phyloP scores from a whole-genome alignment of 2,113 vertebrate species.

The Trogon surrucura region DNA sequence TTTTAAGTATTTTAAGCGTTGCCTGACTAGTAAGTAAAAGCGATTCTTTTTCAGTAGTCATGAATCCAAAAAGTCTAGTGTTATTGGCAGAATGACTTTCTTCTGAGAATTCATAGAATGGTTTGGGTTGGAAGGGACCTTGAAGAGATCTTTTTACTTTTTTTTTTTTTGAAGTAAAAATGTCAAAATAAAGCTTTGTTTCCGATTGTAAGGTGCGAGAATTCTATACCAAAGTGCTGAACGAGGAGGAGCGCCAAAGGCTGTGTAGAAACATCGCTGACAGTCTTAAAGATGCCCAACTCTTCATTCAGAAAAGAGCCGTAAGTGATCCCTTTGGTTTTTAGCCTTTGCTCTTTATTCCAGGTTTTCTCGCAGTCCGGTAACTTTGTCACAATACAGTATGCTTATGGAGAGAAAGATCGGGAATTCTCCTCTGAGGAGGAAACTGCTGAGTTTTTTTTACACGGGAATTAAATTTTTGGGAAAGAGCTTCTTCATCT shows the following conservation, averaged over 20 bases:
- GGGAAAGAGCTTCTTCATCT: background rate
- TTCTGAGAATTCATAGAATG: background rate
- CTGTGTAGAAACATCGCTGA: constrained; percentile 90
- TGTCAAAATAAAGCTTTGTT: background rate
- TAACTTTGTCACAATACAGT: background rate
- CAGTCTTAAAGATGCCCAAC: constrained; percentile 85
- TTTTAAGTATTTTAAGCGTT: background rate
- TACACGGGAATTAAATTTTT: background rate
- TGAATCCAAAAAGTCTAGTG: background rate
- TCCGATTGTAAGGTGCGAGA: constrained; percentile 77
- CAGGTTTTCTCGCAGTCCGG: background rate
- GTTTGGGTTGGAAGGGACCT: too few species aligned
- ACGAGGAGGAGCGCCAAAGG: constrained; percentile 82
- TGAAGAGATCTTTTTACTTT: too few species aligned
- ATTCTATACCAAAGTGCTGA: constrained; percentile 88
- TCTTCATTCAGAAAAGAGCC: constrained; percentile 92
- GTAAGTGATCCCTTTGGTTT: constrained; percentile 71
- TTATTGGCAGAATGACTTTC: background rate
- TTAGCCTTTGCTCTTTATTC: background rate
- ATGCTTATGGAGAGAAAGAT: background rate
- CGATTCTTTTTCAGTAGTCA: background rate
- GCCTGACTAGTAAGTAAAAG: background rate
- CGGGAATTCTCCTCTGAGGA: background rate
- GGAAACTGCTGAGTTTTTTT: background rate
- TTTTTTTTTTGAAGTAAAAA: too few species aligned